These are phyloP conservation scores for Enteromius anoplus DNA, from an alignment of 2,797 vertebrate genomes.

Conservation along the genomic window DNA sequence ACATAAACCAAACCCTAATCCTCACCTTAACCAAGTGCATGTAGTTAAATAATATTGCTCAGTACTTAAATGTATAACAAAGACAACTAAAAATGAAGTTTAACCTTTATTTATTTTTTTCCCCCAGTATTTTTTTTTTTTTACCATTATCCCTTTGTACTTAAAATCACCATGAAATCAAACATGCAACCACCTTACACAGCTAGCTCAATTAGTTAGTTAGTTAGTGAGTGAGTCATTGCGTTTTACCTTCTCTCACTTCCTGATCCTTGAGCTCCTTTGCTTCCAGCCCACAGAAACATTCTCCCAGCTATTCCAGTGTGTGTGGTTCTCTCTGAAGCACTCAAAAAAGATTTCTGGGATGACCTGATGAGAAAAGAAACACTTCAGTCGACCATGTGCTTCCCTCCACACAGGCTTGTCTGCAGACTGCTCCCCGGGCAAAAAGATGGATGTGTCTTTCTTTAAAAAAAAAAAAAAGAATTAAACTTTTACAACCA, in stretches of 20 bases:
- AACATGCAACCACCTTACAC: neutral
- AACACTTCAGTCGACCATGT: slow-evolving; percentile 53
- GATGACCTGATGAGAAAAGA: slow-evolving; percentile 81
- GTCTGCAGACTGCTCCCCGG: slow-evolving; percentile 5
- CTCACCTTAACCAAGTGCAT: neutral
- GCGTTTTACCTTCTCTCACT: slow-evolving; percentile 85
- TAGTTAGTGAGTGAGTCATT: neutral
- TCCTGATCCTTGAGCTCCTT: slow-evolving; percentile 80
- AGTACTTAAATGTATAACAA: neutral
- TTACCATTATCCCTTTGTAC: neutral
- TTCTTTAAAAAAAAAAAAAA: neutral
- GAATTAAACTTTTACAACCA: neutral
- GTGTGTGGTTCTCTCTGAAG: slow-evolving; percentile 73
- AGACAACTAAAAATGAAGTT: too few relatives aligned
- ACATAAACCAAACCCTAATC: neutral
- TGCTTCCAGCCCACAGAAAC: slow-evolving; percentile 94
- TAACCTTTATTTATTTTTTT: neutral
- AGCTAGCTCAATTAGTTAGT: neutral
- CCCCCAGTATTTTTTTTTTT: neutral
- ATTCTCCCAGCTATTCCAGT: slow-evolving; percentile 81
- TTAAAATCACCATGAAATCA: neutral
- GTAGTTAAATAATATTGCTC: neutral
- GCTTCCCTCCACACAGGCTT: slow-evolving; percentile 17
- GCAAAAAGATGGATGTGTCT: neutral
- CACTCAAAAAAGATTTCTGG: slow-evolving; percentile 70